phyloP scores from a whole-genome alignment of 2,888 invertebrate genomes.

The Acrobasis repandana region DNA sequence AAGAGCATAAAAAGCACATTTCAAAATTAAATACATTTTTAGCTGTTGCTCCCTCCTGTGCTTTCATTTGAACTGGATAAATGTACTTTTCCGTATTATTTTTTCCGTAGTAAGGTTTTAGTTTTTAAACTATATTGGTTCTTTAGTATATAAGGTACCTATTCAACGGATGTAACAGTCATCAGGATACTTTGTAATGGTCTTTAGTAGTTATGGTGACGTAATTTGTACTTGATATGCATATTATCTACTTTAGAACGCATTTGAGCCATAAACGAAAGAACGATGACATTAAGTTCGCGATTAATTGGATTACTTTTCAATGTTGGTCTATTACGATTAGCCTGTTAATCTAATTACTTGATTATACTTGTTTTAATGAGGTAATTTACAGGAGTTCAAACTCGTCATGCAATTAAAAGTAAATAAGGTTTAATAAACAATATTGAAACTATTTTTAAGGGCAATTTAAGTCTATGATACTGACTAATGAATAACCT shows the following conservation, averaged over 20 bases:
- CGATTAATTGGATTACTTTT: neutral
- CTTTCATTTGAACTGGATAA: too few relatives aligned
- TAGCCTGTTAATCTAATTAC: neutral
- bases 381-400: neutral
- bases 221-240: neutral
- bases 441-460: neutral
- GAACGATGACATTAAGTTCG: constrained; percentile 1
- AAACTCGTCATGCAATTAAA: neutral
- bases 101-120: too few relatives aligned
- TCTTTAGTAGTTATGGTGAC: neutral
- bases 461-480: too few relatives aligned
- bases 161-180: neutral
- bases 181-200: neutral
- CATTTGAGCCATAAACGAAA: neutral
- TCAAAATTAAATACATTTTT: too few relatives aligned
- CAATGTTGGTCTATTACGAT: neutral
- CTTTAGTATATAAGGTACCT: too few relatives aligned
- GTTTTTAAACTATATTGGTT: too few relatives aligned
- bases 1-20: too few relatives aligned
- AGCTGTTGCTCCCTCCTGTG: too few relatives aligned
- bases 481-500: too few relatives aligned
- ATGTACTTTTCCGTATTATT: too few relatives aligned
- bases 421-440: too few relatives aligned
- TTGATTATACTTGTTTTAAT: constrained; percentile 3
- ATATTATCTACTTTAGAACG: neutral